These are phyloP conservation scores for Chouioia cunea DNA, from an alignment of 2,888 invertebrate genomes.

Conservation along the genomic window DNA sequence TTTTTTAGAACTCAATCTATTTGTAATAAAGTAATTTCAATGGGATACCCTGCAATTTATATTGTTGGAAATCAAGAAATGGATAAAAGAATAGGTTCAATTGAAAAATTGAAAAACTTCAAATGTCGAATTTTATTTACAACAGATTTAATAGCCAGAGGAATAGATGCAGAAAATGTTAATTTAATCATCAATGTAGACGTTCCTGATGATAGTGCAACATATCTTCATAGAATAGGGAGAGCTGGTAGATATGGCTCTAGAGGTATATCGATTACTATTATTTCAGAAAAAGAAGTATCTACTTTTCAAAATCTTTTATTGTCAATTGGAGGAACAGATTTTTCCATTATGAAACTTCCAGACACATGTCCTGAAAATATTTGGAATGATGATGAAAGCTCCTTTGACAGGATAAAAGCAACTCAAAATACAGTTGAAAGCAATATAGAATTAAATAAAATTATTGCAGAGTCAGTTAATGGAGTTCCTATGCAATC, in stretches of 20 bases:
- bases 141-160: constrained; percentile 92
- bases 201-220: constrained; percentile 82
- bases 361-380: constrained; percentile 62
- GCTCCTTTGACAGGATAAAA: constrained; percentile 57
- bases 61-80: constrained; percentile 87
- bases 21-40: constrained; percentile 76
- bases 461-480: constrained; percentile 39
- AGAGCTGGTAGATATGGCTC: constrained; percentile 95
- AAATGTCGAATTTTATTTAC: constrained; percentile 88
- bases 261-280: constrained; percentile 83
- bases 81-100: constrained; percentile 79
- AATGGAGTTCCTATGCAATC: constrained; percentile 41
- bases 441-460: constrained; percentile 37
- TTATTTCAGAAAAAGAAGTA: constrained; percentile 78
- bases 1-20: constrained; percentile 80
- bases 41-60: constrained; percentile 84
- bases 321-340: constrained; percentile 71
- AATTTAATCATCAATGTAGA: constrained; percentile 95
- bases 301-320: constrained; percentile 73
- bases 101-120: constrained; percentile 83
- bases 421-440: constrained; percentile 28
- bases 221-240: constrained; percentile 95
- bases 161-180: constrained; percentile 93
- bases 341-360: constrained; percentile 70
- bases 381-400: constrained; percentile 58